Evolutionary conservation across 2,888 invertebrate species (phyloP).

Genomic region (Osmoderma eremita): DNA sequence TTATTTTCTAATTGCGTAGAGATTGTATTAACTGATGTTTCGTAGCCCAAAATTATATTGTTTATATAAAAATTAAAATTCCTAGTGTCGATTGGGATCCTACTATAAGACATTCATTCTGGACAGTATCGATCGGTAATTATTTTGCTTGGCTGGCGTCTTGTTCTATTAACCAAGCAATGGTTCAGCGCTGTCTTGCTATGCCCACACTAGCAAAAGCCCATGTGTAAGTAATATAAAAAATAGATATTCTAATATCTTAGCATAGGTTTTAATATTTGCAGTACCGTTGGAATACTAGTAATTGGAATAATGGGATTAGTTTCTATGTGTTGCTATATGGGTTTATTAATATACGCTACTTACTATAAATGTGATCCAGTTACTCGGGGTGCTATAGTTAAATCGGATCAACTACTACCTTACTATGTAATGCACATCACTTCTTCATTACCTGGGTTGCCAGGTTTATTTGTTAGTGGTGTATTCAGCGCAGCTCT

Average conservation of each 20-base stretch:
- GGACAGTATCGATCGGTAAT: slow-evolving; percentile 81
- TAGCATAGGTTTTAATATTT: slow-evolving; percentile 51
- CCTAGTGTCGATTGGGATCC: slow-evolving; percentile 79
- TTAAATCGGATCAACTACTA: slow-evolving; percentile 78
- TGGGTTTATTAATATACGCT: slow-evolving; percentile 88
- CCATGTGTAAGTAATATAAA: slow-evolving; percentile 69
- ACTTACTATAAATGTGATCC: slow-evolving; percentile 88
- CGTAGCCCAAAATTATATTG: no score
- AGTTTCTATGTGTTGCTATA: slow-evolving; percentile 82
- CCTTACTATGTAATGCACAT: slow-evolving; percentile 87
- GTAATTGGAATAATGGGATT: slow-evolving; percentile 80
- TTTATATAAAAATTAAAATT: no score
- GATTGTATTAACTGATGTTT: no score
- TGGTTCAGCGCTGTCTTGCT: slow-evolving; percentile 86
- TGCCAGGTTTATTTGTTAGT: slow-evolving; percentile 86
- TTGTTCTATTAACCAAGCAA: slow-evolving; percentile 86
- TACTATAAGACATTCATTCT: slow-evolving; percentile 82
- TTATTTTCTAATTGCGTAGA: no score
- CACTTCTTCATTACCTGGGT: slow-evolving; percentile 76
- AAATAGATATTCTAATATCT: not conserved
- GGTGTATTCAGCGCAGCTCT: slow-evolving; percentile 89
- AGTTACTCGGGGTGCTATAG: slow-evolving; percentile 75
- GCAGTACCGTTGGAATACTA: slow-evolving; percentile 79
- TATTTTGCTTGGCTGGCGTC: slow-evolving; percentile 84
- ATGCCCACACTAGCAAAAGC: slow-evolving; percentile 78